phyloP scores from a whole-genome alignment of 2,888 invertebrate genomes.

The Asteroscopus sphinx region DNA sequence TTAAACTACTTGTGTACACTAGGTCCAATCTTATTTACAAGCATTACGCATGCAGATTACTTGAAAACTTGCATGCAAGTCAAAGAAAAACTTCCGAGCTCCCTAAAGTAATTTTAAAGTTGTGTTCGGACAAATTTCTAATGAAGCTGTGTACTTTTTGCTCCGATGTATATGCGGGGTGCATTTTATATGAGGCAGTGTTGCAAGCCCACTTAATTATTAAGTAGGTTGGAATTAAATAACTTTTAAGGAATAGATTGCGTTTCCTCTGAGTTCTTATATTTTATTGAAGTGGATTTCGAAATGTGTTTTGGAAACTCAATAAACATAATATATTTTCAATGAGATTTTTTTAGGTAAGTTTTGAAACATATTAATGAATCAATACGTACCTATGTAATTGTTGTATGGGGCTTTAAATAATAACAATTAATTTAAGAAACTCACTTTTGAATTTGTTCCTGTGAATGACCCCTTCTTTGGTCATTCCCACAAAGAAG shows the following conservation, averaged over 20 bases:
- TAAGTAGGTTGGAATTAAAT: slow-evolving; percentile 5
- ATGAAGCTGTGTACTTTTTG: slow-evolving; percentile 54
- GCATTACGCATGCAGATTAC: slow-evolving; percentile 83
- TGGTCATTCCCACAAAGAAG: too few species aligned
- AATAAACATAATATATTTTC: too few species aligned
- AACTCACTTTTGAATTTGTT: too few species aligned
- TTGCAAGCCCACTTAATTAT: slow-evolving; percentile 9
- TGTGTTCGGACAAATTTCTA: slow-evolving; percentile 69
- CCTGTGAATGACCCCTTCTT: too few species aligned
- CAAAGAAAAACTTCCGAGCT: slow-evolving; percentile 73
- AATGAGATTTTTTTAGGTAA: too few species aligned
- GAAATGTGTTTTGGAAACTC: too few species aligned
- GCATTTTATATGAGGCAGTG: slow-evolving; percentile 40
- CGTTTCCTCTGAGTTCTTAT: neutral
- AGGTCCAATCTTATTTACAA: slow-evolving; percentile 72
- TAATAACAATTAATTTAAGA: too few species aligned
- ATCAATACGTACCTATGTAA: too few species aligned
- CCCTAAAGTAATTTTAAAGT: slow-evolving; percentile 74
- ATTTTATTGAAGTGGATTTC: neutral
- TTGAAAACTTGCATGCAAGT: slow-evolving; percentile 70
- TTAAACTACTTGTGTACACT: slow-evolving; percentile 59
- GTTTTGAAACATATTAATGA: too few species aligned
- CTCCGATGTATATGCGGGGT: slow-evolving; percentile 43
- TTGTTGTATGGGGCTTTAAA: too few species aligned
- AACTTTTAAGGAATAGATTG: slow-evolving; percentile 18